Conservation (phyloP, 2,797 vertebrate species). For the Florisuga fusca region DNA sequence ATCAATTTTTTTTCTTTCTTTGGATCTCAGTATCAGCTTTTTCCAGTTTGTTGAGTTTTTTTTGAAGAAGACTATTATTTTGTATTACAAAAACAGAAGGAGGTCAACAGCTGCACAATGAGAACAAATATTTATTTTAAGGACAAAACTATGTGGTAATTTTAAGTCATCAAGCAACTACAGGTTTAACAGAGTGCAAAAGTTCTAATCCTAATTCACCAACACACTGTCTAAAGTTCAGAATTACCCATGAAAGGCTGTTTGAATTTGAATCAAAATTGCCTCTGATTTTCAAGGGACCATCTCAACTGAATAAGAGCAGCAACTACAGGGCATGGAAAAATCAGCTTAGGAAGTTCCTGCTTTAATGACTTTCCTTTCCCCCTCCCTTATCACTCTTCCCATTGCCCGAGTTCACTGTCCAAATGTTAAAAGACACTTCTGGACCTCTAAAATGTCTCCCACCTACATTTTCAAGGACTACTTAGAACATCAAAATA, state of each 20-base stretch:
- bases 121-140: background rate
- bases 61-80: background rate
- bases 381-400: background rate
- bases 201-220: background rate
- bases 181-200: background rate
- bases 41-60: background rate
- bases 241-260: background rate
- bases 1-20: accelerated
- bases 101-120: background rate
- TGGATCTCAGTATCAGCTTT: background rate
- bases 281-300: background rate
- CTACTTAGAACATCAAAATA: background rate
- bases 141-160: background rate
- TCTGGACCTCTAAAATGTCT: background rate
- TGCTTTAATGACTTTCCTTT: background rate
- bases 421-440: background rate
- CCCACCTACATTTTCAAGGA: background rate
- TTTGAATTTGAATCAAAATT: background rate
- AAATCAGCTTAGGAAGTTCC: background rate
- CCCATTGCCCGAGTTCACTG: background rate
- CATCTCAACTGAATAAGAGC: background rate
- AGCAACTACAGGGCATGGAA: background rate
- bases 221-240: background rate
- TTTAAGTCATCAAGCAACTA: background rate
- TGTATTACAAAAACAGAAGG: background rate